A percentile compares a stretch with the other conserved stretches of the same genome.
Conservation (phyloP, 1,140 invertebrate genomes). For the Amphibalanus amphitrite region DNA sequence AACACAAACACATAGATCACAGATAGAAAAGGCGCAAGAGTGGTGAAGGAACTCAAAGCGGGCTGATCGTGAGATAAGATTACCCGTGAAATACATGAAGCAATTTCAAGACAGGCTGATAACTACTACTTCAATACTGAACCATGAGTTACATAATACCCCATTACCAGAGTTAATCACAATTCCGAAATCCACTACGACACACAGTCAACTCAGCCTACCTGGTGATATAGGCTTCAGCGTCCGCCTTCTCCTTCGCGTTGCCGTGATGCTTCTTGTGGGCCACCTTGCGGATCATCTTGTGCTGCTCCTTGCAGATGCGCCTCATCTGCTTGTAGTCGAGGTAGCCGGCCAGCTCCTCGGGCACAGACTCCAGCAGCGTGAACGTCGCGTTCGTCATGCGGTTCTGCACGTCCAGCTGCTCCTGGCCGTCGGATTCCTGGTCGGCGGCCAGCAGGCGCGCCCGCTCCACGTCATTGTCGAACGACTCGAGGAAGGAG, state of each 20-base stretch:
- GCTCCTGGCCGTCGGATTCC: constrained; percentile 8
- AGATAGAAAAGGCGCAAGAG: too few relatives aligned
- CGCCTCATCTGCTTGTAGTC: constrained; percentile 14
- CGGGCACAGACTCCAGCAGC: constrained; percentile 24
- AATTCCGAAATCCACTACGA: too few relatives aligned
- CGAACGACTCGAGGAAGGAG: constrained; percentile 36
- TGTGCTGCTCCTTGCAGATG: constrained; percentile 15
- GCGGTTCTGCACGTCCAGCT: constrained; percentile 10
- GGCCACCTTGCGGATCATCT: constrained; percentile 14
- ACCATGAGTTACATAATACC: too few relatives aligned
- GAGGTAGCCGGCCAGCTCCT: constrained; percentile 30
- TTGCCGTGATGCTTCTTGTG: constrained; percentile 12
- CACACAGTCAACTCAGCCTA: too few relatives aligned
- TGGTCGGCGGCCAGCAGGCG: constrained; percentile 7
- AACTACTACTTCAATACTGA: too few relatives aligned
- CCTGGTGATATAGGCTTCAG: neutral
- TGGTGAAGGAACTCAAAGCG: too few relatives aligned
- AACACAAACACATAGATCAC: too few relatives aligned
- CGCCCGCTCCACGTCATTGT: constrained; percentile 33
- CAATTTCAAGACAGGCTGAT: too few relatives aligned
- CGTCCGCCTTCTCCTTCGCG: constrained; percentile 4
- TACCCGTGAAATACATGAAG: too few relatives aligned
- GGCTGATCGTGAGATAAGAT: too few relatives aligned
- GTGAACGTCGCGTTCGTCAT: constrained; percentile 1
- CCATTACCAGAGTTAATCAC: too few relatives aligned